Base-by-base conservation (phyloP, 2,113 vertebrate species). In the Mesoclemmys tuberculata region DNA sequence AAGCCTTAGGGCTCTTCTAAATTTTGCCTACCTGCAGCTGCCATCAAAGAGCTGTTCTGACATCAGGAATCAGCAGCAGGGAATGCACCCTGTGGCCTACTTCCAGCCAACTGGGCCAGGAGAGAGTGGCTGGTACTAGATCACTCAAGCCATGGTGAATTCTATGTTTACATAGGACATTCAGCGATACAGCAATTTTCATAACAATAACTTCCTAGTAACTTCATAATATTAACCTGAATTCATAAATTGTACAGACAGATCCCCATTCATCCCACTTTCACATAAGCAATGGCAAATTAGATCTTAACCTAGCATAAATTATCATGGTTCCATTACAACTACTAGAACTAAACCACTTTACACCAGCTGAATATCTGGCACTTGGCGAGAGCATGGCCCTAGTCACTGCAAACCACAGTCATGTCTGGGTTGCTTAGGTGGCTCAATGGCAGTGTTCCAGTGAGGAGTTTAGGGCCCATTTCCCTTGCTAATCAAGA, bases 371-470 rank as follows among this genome's bases (percentile, higher is more conserved):
- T 2, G 80, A 19, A 80, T 82, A 22, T 46, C 80, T 24, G 0
- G 71, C 46, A 56, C 9, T 5, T 10, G 49, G 35, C 0, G 24
- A 56, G 89, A 81, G 27, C 8, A 1, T 0, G 3, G 0, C 2
- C 8, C 0, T 1, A 56, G 49, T 41, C 16, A 44, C 29, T 3
- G 29, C 0, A 9, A 48, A 52, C 4, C 78, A 31, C 41, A 8
- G 1, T 68, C 21, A 0, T 0, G 1, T 0, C 8, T 1, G 5
- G 29, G 16, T 19, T 5, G 0, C 2, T 3, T 3, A 0, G 49
- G 35, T 1, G 1, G 46, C 58, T 41, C 54, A 35, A 41, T 48
- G 74, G 24, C 35, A 12, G 8, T 0, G 51, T 24, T 35, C 2
- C 44, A 29, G 16, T 1, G 0, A 84, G 35, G 74, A 22, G 1